phyloP scores from a whole-genome alignment of 1,140 invertebrate genomes.

The Sycophaga agraensis region DNA sequence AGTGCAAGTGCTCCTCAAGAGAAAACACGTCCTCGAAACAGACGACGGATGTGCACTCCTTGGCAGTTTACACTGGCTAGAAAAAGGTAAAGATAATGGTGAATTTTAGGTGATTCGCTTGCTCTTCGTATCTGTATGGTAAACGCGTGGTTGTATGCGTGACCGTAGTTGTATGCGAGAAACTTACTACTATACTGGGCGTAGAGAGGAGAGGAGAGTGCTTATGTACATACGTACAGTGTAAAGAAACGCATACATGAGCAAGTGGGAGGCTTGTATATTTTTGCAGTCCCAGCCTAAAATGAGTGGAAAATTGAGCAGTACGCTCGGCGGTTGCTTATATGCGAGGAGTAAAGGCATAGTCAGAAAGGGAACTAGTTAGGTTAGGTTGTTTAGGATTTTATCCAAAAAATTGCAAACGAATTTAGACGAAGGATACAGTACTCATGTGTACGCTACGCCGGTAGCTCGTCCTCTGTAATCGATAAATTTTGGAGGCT shows the following conservation, averaged over 20 bases:
- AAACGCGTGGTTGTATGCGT: background rate
- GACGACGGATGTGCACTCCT: slow-evolving; percentile 19
- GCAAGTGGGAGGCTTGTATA: no score
- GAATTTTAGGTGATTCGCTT: background rate
- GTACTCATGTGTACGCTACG: background rate
- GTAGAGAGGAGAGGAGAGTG: background rate
- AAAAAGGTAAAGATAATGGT: slow-evolving; percentile 19
- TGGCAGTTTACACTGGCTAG: slow-evolving; percentile 22
- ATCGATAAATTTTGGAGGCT: slow-evolving; percentile 17
- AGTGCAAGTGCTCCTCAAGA: slow-evolving; percentile 13
- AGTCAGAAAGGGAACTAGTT: background rate
- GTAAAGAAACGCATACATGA: no score
- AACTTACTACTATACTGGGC: no score
- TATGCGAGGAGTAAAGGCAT: background rate
- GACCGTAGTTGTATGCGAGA: background rate
- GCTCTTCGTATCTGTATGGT: background rate
- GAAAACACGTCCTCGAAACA: slow-evolving; percentile 1
- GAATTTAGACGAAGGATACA: background rate
- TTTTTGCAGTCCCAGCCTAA: slow-evolving; percentile 6
- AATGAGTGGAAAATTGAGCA: no score
- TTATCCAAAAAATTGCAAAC: no score
- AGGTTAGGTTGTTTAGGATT: slow-evolving; percentile 12
- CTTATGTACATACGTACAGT: background rate
- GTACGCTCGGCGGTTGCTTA: no score
- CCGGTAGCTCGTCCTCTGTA: background rate